Percentiles rank a stretch among this genome's conserved stretches.
Evolutionary conservation across 1,140 invertebrate genomes (phyloP).

Genomic region (Paralvinella palmiformis): DNA sequence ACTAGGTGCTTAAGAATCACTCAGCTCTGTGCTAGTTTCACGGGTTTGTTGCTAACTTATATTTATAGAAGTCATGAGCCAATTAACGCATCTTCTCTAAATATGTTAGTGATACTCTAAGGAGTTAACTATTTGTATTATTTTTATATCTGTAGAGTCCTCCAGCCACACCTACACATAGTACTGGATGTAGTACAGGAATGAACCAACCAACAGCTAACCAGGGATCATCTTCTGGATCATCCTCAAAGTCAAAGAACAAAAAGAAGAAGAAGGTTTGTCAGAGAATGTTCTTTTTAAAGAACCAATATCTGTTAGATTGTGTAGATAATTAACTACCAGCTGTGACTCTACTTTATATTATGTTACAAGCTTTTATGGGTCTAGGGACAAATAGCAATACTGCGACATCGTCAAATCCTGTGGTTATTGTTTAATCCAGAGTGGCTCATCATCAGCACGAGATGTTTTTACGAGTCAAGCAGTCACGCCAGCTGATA

Average conservation of each 20-base stretch:
- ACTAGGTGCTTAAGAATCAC: background rate
- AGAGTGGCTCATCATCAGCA: constrained; percentile 27
- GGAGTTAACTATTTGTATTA: background rate
- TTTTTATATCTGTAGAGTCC: constrained; percentile 22
- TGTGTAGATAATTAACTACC: background rate
- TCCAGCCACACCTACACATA: constrained; percentile 25
- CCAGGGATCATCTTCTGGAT: background rate
- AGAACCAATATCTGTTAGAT: background rate
- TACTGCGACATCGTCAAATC: background rate
- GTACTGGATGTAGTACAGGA: constrained; percentile 5
- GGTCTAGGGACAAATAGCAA: background rate
- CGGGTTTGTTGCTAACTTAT: background rate
- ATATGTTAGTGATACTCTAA: background rate
- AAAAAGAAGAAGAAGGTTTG: constrained; percentile 36
- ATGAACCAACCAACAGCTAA: background rate
- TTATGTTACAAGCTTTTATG: background rate
- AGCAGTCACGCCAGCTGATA: constrained; percentile 54
- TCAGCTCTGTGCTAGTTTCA: background rate
- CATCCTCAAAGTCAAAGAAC: constrained; percentile 24
- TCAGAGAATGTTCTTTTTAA: background rate
- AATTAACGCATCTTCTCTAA: background rate
- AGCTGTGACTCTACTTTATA: background rate
- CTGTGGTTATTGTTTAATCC: constrained; percentile 5
- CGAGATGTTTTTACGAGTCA: constrained; percentile 32
- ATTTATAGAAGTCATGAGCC: background rate